These are phyloP conservation scores for Ataeniobius toweri DNA, from an alignment of 2,797 vertebrate genomes.

Conservation along the genomic window DNA sequence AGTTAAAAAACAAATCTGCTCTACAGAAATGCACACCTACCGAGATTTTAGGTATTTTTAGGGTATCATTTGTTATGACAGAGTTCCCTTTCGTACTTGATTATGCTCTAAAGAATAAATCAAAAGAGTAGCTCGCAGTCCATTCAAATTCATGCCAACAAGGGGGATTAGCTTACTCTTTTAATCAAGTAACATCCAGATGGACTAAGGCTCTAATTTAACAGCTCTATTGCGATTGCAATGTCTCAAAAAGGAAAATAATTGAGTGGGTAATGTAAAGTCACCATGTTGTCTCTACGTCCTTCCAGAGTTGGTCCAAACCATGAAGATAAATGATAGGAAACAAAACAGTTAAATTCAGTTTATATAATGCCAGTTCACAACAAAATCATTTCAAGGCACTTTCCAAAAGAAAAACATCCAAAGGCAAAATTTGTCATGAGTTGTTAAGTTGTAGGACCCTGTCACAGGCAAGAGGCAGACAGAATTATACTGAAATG, in stretches of 20 bases:
- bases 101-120: background rate
- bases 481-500: too few species aligned
- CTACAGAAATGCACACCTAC: background rate
- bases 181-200: slow-evolving; percentile 7
- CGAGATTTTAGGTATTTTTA: background rate
- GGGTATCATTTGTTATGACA: background rate
- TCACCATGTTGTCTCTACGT: background rate
- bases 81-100: background rate
- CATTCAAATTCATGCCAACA: background rate
- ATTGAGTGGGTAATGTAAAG: background rate
- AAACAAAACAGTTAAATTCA: background rate
- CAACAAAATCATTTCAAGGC: too few species aligned
- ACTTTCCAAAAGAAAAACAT: background rate
- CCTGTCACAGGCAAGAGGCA: background rate
- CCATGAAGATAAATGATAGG: background rate
- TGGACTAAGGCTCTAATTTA: background rate
- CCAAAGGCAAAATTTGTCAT: background rate
- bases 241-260: background rate
- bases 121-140: background rate
- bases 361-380: background rate
- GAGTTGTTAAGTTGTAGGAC: background rate
- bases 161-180: slow-evolving; percentile 1
- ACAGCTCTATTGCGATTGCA: background rate
- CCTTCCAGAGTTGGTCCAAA: background rate
- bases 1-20: background rate